Evolutionary conservation across 2,888 invertebrate species (phyloP).

Genomic region (Metacarcinus magister): DNA sequence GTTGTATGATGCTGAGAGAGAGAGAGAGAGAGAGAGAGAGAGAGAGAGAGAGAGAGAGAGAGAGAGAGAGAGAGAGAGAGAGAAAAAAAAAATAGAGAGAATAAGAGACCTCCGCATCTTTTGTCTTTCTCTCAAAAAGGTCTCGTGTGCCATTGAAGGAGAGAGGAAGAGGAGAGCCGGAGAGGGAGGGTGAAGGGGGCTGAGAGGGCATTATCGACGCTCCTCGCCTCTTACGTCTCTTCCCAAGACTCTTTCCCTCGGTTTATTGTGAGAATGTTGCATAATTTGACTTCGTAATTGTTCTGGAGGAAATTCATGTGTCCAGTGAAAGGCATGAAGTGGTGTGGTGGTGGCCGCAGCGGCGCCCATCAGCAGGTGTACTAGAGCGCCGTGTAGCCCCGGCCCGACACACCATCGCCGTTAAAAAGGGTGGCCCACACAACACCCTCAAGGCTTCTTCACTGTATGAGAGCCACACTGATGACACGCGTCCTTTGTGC

Average conservation of each 20-base stretch:
- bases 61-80: background rate
- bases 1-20: background rate
- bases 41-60: constrained; percentile 37
- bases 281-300: background rate
- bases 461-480: background rate
- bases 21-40: constrained; percentile 19
- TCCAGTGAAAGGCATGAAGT: background rate
- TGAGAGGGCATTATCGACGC: constrained; percentile 28
- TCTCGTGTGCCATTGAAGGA: constrained; percentile 2
- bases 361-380: background rate
- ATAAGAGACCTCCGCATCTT: background rate
- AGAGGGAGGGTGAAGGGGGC: background rate
- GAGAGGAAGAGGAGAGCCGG: background rate
- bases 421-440: too few species aligned
- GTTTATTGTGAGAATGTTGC: background rate
- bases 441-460: background rate
- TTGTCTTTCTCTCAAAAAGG: constrained; percentile 19
- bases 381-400: too few species aligned
- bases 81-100: too few species aligned
- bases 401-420: too few species aligned
- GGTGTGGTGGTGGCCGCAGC: background rate
- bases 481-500: background rate
- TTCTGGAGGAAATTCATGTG: background rate
- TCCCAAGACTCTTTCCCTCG: background rate
- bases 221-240: constrained; percentile 4